Conservation (phyloP, 2,113 vertebrate genomes). For the Dryoscopus gambensis region DNA sequence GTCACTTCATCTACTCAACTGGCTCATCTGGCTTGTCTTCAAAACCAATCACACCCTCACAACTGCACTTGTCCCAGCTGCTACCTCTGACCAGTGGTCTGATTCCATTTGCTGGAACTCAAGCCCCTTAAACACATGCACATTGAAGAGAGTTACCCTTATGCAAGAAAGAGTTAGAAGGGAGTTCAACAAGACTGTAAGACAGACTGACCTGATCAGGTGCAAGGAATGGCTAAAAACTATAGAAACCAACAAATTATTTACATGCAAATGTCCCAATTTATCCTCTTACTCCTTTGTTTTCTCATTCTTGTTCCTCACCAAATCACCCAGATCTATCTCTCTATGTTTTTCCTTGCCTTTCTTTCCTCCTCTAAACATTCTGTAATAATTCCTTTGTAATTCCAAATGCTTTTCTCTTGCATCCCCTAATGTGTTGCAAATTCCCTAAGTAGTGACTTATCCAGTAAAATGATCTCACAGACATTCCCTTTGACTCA, state of each 20-base stretch:
- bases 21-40: background rate
- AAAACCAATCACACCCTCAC: fast-evolving
- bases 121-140: background rate
- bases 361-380: background rate
- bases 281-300: background rate
- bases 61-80: fast-evolving
- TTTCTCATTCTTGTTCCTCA: background rate
- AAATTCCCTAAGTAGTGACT: background rate
- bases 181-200: background rate
- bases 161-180: background rate
- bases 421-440: background rate
- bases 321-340: background rate
- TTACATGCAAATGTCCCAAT: background rate
- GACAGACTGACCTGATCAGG: background rate
- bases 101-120: background rate
- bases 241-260: background rate
- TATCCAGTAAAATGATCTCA: background rate
- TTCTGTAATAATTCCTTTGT: background rate
- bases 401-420: background rate
- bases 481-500: background rate
- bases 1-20: fast-evolving
- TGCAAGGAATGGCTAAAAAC: background rate
- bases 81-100: background rate
- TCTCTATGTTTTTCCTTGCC: background rate
- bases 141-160: background rate